These are phyloP conservation scores for Lymantria dispar DNA, from an alignment of 2,888 invertebrate species.

Conservation along the genomic window DNA sequence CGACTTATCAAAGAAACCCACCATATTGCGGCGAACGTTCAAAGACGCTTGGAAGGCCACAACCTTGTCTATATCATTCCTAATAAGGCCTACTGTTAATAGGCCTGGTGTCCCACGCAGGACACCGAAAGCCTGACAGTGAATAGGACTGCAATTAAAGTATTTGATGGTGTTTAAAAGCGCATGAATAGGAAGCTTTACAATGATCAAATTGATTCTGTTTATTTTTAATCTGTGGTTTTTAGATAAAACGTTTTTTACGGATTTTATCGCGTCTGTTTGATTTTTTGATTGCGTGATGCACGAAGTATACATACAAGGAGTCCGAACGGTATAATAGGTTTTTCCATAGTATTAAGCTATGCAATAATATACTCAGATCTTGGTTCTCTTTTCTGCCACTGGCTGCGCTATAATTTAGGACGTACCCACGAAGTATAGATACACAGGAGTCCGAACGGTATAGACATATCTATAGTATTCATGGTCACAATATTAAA, in stretches of 20 bases:
- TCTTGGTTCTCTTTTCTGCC: too few species aligned
- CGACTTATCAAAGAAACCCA: constrained; percentile 5
- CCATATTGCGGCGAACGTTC: constrained; percentile 9
- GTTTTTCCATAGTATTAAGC: too few species aligned
- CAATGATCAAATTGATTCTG: neutral
- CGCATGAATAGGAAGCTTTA: neutral
- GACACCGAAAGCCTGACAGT: constrained; percentile 32
- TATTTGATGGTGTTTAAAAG: constrained; percentile 11
- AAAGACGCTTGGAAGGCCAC: constrained; percentile 29
- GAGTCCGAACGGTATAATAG: too few species aligned
- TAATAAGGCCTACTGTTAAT: constrained; percentile 36
- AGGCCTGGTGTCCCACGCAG: constrained; percentile 45
- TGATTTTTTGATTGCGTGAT: neutral
- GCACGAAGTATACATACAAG: too few species aligned
- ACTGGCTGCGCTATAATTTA: too few species aligned
- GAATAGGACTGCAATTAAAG: constrained; percentile 32
- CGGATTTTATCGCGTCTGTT: too few species aligned
- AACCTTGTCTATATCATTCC: constrained; percentile 31
- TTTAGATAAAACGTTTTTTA: too few species aligned
- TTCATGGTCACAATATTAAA: too few species aligned
- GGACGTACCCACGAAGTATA: too few species aligned
- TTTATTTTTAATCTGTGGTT: neutral
- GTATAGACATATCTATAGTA: too few species aligned
- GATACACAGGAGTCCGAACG: too few species aligned
- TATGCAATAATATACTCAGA: too few species aligned